These are phyloP conservation scores for Sula dactylatra DNA, from an alignment of 2,113 vertebrate genomes.

Conservation along the genomic window DNA sequence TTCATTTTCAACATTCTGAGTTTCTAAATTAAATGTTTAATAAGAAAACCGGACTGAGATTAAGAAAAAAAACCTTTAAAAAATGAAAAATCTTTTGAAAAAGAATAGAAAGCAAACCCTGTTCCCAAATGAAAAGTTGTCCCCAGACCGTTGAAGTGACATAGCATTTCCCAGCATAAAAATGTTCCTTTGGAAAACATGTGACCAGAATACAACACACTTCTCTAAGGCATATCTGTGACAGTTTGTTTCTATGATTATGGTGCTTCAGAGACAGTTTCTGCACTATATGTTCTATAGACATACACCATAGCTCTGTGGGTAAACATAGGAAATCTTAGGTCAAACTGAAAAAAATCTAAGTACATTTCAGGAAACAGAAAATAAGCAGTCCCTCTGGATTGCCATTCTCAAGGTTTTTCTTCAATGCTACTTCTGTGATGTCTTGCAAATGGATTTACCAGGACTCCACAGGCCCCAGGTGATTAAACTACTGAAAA, in stretches of 20 bases:
- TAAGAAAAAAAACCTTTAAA: neutral
- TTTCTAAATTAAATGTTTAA: neutral
- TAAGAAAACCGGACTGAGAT: neutral
- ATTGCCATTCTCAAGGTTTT: constrained; percentile 3
- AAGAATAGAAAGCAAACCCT: neutral
- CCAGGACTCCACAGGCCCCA: neutral
- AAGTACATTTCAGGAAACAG: constrained; percentile 28
- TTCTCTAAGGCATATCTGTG: neutral
- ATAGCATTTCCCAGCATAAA: neutral
- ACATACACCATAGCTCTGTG: neutral
- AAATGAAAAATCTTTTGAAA: neutral
- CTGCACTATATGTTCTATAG: neutral
- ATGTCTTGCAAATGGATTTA: constrained; percentile 57
- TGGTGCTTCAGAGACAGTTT: neutral
- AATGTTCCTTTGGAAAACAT: neutral
- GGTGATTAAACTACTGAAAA: constrained; percentile 48
- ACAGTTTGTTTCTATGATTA: neutral
- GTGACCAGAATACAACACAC: neutral
- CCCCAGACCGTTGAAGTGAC: neutral
- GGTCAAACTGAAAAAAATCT: constrained; percentile 12
- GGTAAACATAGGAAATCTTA: constrained; percentile 28
- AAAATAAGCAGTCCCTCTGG: constrained; percentile 31
- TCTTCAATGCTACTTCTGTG: neutral
- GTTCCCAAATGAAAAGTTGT: neutral
- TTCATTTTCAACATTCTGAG: neutral